These are phyloP conservation scores for Acrocephalus kingi DNA, from an alignment of 2,113 vertebrate genomes.

Conservation along the genomic window DNA sequence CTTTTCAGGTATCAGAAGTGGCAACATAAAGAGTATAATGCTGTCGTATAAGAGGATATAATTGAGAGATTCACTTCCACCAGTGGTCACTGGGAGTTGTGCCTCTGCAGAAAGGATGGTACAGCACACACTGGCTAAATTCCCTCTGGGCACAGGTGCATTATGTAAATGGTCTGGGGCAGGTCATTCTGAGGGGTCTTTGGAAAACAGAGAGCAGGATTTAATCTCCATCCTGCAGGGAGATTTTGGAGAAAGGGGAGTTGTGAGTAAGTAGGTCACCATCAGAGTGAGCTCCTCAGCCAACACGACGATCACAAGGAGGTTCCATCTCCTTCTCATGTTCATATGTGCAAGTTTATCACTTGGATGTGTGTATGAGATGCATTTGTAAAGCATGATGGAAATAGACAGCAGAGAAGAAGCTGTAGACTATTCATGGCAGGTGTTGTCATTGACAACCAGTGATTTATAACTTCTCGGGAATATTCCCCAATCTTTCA, in stretches of 20 bases:
- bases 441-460: conserved; percentile 62
- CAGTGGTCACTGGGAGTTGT: not conserved
- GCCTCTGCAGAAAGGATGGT: not conserved
- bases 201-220: not conserved
- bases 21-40: not conserved
- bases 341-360: conserved; percentile 45
- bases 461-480: conserved; percentile 24
- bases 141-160: not conserved
- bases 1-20: conserved; percentile 52
- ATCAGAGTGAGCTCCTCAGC: conserved; percentile 17
- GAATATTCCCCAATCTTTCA: not conserved
- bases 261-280: conserved; percentile 34
- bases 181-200: not conserved
- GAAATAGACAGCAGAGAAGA: conserved; percentile 47
- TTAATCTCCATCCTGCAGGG: not conserved
- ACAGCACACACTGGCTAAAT: not conserved
- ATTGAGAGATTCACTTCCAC: not conserved
- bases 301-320: not conserved
- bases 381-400: conserved; percentile 52
- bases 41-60: not conserved
- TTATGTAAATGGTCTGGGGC: not conserved
- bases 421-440: conserved; percentile 43
- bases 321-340: conserved; percentile 40
- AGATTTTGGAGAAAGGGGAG: not conserved
- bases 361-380: conserved; percentile 39